A percentile compares a stretch with the other conserved stretches of the same genome.
phyloP scores from a whole-genome alignment of 1,140 invertebrate genomes.

The Chironomus striatipennis region DNA sequence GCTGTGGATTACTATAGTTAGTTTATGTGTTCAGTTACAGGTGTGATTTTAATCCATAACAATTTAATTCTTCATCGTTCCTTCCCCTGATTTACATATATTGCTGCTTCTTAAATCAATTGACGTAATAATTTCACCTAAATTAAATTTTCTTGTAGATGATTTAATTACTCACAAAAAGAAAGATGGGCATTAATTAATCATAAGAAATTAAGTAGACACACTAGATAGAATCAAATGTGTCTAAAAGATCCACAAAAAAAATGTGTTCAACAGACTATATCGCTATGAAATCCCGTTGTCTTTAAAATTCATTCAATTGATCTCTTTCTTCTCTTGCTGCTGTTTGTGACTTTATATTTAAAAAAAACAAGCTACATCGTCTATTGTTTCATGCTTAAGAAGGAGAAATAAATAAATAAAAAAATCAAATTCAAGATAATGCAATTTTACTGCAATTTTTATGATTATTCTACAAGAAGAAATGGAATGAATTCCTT shows the following conservation, averaged over 20 bases:
- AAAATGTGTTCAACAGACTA: conserved; percentile 16
- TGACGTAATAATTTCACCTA: background rate
- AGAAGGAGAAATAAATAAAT: background rate
- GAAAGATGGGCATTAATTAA: background rate
- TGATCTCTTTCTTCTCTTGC: background rate
- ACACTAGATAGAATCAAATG: background rate
- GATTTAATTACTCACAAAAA: no score
- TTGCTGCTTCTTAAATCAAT: background rate
- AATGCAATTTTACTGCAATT: conserved; percentile 2
- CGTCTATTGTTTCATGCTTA: background rate
- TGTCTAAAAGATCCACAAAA: background rate
- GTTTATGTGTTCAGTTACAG: background rate
- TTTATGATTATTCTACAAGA: background rate
- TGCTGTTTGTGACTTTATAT: conserved; percentile 1
- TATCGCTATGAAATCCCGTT: conserved; percentile 5
- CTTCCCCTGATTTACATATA: background rate
- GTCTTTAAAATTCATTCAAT: background rate
- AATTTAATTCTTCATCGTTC: background rate
- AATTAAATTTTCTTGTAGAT: background rate
- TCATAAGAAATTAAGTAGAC: conserved; percentile 1
- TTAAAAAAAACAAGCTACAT: background rate
- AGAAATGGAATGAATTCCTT: background rate
- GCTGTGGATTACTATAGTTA: no score
- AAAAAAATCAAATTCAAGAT: background rate
- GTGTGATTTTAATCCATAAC: conserved; percentile 13